These are phyloP conservation scores for Tryphoninae sp. DNA, from an alignment of 2,888 invertebrate genomes.

Conservation along the genomic window DNA sequence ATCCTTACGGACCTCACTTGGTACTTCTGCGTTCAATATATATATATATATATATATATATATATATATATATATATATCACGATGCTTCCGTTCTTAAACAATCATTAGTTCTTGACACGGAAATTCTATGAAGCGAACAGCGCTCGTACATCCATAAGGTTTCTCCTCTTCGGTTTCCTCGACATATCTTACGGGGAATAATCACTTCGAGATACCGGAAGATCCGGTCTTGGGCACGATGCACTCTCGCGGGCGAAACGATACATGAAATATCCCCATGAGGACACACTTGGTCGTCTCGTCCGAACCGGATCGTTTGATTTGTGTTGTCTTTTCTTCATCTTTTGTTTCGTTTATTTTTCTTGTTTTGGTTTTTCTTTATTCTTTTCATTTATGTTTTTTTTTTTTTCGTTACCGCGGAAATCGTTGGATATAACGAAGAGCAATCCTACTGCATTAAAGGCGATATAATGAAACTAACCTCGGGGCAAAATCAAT, in stretches of 20 bases:
- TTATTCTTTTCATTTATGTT: background rate
- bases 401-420: background rate
- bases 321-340: too few relatives aligned
- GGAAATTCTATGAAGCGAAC: conserved; percentile 40
- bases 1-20: background rate
- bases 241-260: conserved; percentile 1
- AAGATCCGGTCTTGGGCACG: conserved; percentile 32
- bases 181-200: conserved; percentile 23
- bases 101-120: conserved; percentile 41
- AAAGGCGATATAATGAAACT: conserved; percentile 21
- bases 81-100: conserved; percentile 46
- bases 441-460: conserved; percentile 21
- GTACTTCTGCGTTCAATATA: background rate
- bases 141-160: background rate
- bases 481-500: conserved; percentile 23
- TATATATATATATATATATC: conserved; percentile 1
- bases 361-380: too few relatives aligned
- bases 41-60: conserved; percentile 14
- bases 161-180: conserved; percentile 40
- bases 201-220: conserved; percentile 43
- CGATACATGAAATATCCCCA: conserved; percentile 11
- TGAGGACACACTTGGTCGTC: conserved; percentile 31
- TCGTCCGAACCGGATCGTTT: conserved; percentile 35
- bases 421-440: conserved; percentile 27
- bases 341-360: too few relatives aligned